Evolutionary conservation across 2,797 vertebrate genomes (phyloP).

Genomic region (Galago senegalensis): DNA sequence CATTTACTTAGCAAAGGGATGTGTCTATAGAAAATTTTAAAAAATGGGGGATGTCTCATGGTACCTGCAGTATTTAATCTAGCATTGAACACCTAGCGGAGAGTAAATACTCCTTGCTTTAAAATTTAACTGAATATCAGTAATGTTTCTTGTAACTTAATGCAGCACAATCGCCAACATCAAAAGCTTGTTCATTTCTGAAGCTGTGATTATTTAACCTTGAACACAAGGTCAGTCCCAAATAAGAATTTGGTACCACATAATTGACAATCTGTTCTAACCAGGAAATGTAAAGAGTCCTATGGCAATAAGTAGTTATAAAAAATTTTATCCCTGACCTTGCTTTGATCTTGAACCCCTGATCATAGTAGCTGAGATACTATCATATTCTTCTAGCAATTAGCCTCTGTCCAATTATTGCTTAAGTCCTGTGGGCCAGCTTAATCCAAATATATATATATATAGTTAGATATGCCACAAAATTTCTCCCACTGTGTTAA

Average conservation of each 20-base stretch:
- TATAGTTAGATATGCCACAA: neutral
- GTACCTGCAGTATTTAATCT: neutral
- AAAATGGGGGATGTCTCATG: neutral
- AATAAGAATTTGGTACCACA: neutral
- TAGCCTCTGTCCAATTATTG: neutral
- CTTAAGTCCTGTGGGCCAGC: neutral
- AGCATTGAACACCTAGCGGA: neutral
- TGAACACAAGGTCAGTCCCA: neutral
- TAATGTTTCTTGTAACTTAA: neutral
- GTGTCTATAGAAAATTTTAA: conserved; percentile 9
- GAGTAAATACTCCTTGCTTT: neutral
- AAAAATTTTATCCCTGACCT: conserved; percentile 15
- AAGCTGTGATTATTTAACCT: neutral
- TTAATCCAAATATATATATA: neutral
- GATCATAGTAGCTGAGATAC: neutral
- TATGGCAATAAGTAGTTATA: conserved; percentile 13
- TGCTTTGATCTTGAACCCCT: conserved; percentile 35
- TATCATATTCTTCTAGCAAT: neutral
- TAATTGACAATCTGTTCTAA: conserved; percentile 13
- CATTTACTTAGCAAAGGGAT: conserved; percentile 19
- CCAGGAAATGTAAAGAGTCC: neutral
- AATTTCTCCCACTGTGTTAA: neutral
- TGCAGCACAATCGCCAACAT: neutral
- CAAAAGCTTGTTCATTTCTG: neutral
- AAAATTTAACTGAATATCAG: neutral